Evolutionary conservation across 2,888 invertebrate species (phyloP), one percentile per base, ranked within the genome.

Genomic region (Apodemia mormo): DNA sequence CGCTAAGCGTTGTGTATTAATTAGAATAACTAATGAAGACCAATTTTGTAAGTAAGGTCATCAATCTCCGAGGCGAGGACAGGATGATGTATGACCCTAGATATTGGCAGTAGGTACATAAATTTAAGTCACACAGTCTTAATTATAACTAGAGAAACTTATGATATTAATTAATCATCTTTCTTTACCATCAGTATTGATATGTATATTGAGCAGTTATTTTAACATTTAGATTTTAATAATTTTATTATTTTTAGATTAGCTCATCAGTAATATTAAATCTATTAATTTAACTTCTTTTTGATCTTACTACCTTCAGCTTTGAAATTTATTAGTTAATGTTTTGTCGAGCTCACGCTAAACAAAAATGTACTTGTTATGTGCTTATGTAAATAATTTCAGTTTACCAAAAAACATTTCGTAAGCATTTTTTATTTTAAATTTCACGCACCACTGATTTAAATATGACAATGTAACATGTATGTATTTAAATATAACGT

Each of bases 21-120:
- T 74, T 75, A 76, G 69, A 74, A 70, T 75, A 73, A 72, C 71
- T 76, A 75, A 74, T 74, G 74, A 75, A 75, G 71, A 74, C 70
- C 71, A 75, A 76, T 75, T 75, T 74, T 73, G 73, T 73, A 73
- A 73, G 71, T 71, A 71, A 71, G 68, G 73, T 69, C 74, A 76
- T 76, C 76, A 76, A 75, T 76, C 76, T 76, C 71, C 72, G 54
- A 56, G 56, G 64, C 54, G 70, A 68, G 68, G 69, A 69, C 72
- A 72, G 74, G 70, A 74, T 75, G 74, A 75, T 73, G 73, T 76
- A 76, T 75, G 75, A 71, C 71, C 72, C 70, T 65, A 43, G 67
- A 69, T 52, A 71, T 73, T 71, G 71, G 75, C 68, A 73, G 72
- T 70, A 70, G 72, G 75, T 71, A 68, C 71, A 69, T 75, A 70